Evolutionary conservation across 2,113 vertebrate species (phyloP).

Genomic region (Agapornis roseicollis): DNA sequence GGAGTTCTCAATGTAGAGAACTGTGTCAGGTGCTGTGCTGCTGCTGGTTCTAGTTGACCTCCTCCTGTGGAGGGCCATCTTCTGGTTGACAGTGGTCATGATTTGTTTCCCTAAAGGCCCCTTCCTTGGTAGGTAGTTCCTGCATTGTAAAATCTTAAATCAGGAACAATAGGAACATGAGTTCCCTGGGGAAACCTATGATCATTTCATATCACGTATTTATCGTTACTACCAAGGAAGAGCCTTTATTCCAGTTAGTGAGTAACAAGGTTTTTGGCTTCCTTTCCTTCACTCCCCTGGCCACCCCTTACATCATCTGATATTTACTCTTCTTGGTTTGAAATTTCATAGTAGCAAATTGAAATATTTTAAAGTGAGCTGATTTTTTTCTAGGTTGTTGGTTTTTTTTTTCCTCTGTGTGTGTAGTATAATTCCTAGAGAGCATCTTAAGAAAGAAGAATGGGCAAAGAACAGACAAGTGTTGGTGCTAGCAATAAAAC

Average conservation of each 20-base stretch:
- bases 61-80: background rate
- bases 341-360: background rate
- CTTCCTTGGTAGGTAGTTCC: background rate
- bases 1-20: background rate
- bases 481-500: background rate
- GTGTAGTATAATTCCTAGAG: background rate
- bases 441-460: background rate
- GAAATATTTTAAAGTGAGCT: background rate
- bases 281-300: background rate
- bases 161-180: background rate
- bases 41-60: background rate
- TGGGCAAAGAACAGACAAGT: background rate
- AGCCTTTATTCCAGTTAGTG: background rate
- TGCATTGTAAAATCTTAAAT: background rate
- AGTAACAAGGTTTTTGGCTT: background rate
- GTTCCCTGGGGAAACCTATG: background rate
- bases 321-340: background rate
- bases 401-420: fast-evolving
- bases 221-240: background rate
- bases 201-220: background rate
- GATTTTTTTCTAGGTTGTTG: background rate
- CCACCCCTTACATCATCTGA: background rate
- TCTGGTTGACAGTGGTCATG: background rate
- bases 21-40: background rate
- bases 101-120: background rate